Evolutionary conservation across 2,888 invertebrate genomes (phyloP), one percentile per base, ranked within the genome.

Genomic region (Hydroisotoma schaefferi): DNA sequence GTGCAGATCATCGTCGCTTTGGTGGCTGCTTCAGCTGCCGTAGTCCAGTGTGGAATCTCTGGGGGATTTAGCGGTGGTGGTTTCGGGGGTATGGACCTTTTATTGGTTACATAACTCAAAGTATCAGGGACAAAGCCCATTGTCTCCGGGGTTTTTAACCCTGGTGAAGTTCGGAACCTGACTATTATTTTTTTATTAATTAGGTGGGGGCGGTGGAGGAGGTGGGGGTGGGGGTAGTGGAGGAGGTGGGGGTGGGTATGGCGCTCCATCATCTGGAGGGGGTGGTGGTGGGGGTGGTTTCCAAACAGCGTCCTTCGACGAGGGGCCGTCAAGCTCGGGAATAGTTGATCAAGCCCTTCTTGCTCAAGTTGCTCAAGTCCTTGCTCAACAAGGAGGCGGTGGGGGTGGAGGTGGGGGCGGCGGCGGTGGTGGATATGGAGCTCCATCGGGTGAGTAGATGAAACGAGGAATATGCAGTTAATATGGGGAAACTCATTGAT

Each of bases 351-450:
- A 66, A 25, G 66, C 66, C 2, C 53, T 66, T 18, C 46, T 66
- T 10, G 61, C 63, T 28, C 66, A 66, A 49, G 66, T 66, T 44
- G 66, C 66, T 53, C 66, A 66, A 61, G 66, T 66, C 10, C 55
- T 66, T 49, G 59, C 63, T 43, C 66, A 66, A 37, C 63, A 63
- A 55, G 65, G 65, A 29, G 65, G 65, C 2, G 63, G 62, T n/a
- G 61, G 61, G 12, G 65, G 65, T 15, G 65, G 65, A 6, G 59
- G 61, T 18, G 62, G 61, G 4, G 62, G 62, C 12, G 53, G 54
- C 10, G 53, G 54, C n/a, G 53, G 53, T 53, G 37, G 40, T 26
- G 55, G 58, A 23, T 61, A 59, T 38, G 59, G 55, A 18, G 55
- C 59, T 25, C 54, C 62, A 8, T 23, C 40, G 27, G 52, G 63